Evolutionary conservation across 64 coral and sea anemone genomes (phyloP).

Genomic region (Trachythela sp.): DNA sequence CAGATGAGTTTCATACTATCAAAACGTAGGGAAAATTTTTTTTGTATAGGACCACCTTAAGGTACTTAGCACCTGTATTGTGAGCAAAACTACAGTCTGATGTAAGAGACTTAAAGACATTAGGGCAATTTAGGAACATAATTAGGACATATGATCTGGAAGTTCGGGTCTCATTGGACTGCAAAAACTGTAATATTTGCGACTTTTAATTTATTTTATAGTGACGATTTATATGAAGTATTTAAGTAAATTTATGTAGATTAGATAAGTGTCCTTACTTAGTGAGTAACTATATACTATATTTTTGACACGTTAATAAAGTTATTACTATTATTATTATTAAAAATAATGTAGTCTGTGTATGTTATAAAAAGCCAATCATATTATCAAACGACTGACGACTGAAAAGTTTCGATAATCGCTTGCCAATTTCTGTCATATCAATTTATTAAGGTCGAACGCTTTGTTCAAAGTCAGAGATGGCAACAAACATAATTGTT

Average conservation of each 20-base stretch:
- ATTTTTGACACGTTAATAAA: background rate
- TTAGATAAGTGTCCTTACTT: constrained; percentile 38
- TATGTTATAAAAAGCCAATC: too few species aligned
- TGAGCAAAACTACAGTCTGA: background rate
- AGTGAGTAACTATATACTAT: constrained; percentile 15
- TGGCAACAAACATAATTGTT: too few species aligned
- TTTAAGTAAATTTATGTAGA: background rate
- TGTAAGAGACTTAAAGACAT: background rate
- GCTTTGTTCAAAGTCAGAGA: too few species aligned
- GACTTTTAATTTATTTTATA: background rate
- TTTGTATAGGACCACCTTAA: background rate
- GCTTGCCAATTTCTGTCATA: too few species aligned
- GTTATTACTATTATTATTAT: constrained; percentile 27
- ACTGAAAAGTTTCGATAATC: too few species aligned
- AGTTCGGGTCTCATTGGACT: too few species aligned
- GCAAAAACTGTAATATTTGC: background rate
- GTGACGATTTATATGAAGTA: constrained; percentile 10
- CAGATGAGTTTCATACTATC: background rate
- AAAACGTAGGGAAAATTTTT: background rate
- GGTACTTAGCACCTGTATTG: constrained; percentile 26
- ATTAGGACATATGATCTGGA: constrained; percentile 25
- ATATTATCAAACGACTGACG: too few species aligned
- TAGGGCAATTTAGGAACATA: constrained; percentile 25
- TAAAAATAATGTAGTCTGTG: too few species aligned
- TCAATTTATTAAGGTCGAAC: too few species aligned